A percentile compares a stretch with the other conserved stretches of the same genome.
Conservation (phyloP, 1,140 invertebrate genomes). For the Zaprionus gabonicus region DNA sequence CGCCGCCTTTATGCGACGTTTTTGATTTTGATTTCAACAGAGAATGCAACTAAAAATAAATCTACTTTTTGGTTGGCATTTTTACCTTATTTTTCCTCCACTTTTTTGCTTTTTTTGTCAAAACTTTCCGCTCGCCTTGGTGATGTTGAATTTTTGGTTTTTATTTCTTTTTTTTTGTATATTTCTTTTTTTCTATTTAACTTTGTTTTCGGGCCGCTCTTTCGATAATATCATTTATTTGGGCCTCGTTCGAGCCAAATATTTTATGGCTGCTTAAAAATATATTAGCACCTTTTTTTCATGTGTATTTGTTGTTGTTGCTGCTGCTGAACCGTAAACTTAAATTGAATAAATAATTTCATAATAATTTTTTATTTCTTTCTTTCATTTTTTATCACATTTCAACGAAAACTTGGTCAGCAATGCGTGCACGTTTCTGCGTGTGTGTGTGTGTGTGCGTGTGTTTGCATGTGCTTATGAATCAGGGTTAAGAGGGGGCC, state of each 20-base stretch:
- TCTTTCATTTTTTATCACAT: conserved; percentile 53
- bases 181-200: conserved; percentile 7
- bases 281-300: conserved; percentile 71
- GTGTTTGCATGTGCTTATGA: background rate
- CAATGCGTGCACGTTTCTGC: conserved; percentile 10
- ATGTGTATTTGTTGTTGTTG: conserved; percentile 14
- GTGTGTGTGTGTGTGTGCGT: conserved; percentile 22
- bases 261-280: conserved; percentile 53
- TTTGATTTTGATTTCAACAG: conserved; percentile 58
- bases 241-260: conserved; percentile 35
- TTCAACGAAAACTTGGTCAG: conserved; percentile 29
- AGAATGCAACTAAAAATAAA: conserved; percentile 75
- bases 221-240: conserved; percentile 21
- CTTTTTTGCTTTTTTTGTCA: conserved; percentile 22
- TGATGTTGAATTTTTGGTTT: conserved; percentile 29
- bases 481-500: background rate
- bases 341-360: conserved; percentile 55
- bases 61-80: conserved; percentile 31
- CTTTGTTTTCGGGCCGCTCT: conserved; percentile 16
- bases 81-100: conserved; percentile 56
- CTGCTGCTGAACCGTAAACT: conserved; percentile 40
- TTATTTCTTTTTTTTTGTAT: conserved; percentile 12
- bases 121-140: conserved; percentile 59
- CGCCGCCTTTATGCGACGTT: conserved; percentile 61
- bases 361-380: background rate